phyloP scores from a whole-genome alignment of 2,888 invertebrate genomes.

The Drosophila pseudotakahashii region DNA sequence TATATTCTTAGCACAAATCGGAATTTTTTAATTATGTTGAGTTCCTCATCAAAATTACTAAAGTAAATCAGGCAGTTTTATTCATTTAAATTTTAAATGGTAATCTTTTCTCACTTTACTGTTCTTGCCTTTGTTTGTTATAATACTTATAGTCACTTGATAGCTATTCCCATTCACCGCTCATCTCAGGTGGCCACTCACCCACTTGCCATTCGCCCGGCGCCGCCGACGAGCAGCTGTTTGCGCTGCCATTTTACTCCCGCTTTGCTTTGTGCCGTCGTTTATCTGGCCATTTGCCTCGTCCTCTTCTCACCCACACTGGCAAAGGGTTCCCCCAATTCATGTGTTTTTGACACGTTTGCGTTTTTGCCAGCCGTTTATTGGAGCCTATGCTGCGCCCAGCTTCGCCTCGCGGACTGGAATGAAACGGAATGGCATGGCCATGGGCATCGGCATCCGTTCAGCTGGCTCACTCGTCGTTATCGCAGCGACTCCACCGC shows the following conservation, averaged over 20 bases:
- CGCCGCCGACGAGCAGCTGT: slow-evolving; percentile 50
- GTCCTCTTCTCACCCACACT: slow-evolving; percentile 2
- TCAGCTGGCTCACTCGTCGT: slow-evolving; percentile 32
- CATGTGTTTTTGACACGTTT: slow-evolving; percentile 68
- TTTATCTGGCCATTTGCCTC: slow-evolving; percentile 36
- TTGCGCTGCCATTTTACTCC: slow-evolving; percentile 32
- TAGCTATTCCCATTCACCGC: not conserved
- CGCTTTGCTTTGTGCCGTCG: slow-evolving; percentile 23
- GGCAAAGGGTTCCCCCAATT: slow-evolving; percentile 1
- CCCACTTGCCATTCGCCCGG: slow-evolving; percentile 35
- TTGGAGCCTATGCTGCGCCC: slow-evolving; percentile 29
- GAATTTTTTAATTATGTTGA: too few relatives aligned
- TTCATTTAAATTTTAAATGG: too few relatives aligned
- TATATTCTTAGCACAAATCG: too few relatives aligned
- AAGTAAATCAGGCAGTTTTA: too few relatives aligned
- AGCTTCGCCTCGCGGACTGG: slow-evolving; percentile 36
- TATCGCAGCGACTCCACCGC: slow-evolving; percentile 37
- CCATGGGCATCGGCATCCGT: slow-evolving; percentile 9
- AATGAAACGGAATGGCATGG: slow-evolving; percentile 12
- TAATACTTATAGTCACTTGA: too few relatives aligned
- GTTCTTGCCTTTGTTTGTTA: not conserved
- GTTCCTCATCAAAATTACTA: too few relatives aligned
- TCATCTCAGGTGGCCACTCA: slow-evolving; percentile 20
- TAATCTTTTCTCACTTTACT: too few relatives aligned
- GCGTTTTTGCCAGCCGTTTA: slow-evolving; percentile 44